Conservation (phyloP, 2,888 invertebrate genomes). For the Apotomis capreana region DNA sequence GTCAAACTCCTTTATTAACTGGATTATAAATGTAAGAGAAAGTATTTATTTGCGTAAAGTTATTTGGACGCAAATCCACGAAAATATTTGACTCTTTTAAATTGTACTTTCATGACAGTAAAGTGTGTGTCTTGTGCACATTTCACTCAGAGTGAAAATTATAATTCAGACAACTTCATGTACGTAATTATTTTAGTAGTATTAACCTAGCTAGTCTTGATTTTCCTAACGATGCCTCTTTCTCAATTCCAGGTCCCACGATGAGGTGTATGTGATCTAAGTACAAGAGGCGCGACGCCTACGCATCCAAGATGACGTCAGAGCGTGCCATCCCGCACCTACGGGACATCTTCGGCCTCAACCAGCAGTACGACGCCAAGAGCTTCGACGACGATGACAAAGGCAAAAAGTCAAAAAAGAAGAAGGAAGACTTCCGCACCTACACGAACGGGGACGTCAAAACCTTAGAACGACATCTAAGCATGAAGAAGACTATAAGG, state of each 20-base stretch:
- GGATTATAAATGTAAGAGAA: no score
- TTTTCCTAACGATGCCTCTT: conserved; percentile 44
- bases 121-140: no score
- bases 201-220: no score
- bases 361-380: conserved; percentile 80
- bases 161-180: no score
- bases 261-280: conserved; percentile 74
- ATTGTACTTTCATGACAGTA: no score
- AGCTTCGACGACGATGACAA: conserved; percentile 78
- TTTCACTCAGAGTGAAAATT: no score
- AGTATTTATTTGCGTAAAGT: no score
- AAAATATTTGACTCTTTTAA: no score
- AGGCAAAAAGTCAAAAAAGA: conserved; percentile 84
- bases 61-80: no score
- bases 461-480: conserved; percentile 90
- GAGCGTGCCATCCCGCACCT: conserved; percentile 90
- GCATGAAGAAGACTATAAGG: conserved; percentile 93
- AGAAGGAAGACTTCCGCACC: conserved; percentile 87
- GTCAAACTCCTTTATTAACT: no score
- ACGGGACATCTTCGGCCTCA: conserved; percentile 88
- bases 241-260: conserved; percentile 71
- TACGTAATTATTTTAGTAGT: no score
- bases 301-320: conserved; percentile 82
- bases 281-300: conserved; percentile 56
- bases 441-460: conserved; percentile 87